Percentiles rank a stretch among this genome's conserved stretches.
phyloP scores from a whole-genome alignment of 2,888 invertebrate species.

The Oscheius onirici region DNA sequence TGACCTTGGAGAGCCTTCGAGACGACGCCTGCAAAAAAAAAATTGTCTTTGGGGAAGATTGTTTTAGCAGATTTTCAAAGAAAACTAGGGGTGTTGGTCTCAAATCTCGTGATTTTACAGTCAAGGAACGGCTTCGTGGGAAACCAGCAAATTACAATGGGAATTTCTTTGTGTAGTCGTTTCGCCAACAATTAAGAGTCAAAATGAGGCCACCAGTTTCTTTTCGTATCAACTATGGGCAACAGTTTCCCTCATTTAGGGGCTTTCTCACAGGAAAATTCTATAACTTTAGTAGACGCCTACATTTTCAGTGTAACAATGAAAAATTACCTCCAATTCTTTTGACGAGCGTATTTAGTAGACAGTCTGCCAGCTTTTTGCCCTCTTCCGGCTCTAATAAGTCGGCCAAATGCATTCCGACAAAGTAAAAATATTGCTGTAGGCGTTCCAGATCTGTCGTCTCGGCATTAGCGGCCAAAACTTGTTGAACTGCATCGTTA shows the following conservation, averaged over 20 bases:
- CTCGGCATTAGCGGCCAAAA: slow-evolving; percentile 40
- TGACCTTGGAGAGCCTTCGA: slow-evolving; percentile 39
- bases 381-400: slow-evolving; percentile 31
- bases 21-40: slow-evolving; percentile 38
- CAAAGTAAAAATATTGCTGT: slow-evolving; percentile 35
- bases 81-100: too few relatives aligned
- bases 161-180: neutral
- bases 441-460: slow-evolving; percentile 38
- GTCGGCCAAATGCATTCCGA: slow-evolving; percentile 29
- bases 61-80: too few relatives aligned
- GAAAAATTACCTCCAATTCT: slow-evolving; percentile 40
- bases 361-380: slow-evolving; percentile 40
- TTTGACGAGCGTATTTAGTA: slow-evolving; percentile 45
- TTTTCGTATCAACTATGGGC: neutral
- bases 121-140: too few relatives aligned
- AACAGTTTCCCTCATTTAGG: too few relatives aligned
- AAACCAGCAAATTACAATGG: neutral
- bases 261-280: too few relatives aligned
- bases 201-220: neutral
- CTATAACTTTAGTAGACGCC: too few relatives aligned
- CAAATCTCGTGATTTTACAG: too few relatives aligned
- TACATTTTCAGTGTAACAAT: too few relatives aligned
- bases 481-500: slow-evolving; percentile 40
- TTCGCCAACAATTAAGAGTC: too few relatives aligned
- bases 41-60: neutral